Base-by-base conservation (phyloP, 2,888 invertebrate species). In the Augiades crinisus region DNA sequence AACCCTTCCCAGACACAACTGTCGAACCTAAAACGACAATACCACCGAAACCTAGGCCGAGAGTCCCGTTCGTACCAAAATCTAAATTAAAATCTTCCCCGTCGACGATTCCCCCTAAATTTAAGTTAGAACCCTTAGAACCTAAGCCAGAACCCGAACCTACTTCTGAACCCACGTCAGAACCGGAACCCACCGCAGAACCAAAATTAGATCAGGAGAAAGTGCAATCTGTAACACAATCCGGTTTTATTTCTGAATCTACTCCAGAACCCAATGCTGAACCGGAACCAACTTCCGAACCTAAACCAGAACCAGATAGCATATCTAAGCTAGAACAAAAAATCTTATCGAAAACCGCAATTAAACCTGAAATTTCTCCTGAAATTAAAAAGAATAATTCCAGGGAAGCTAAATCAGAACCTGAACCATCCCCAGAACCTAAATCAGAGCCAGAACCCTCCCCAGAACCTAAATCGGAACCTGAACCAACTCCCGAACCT, bases 131-230 rank as follows among this genome's bases (percentile, higher is more conserved):
- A n/a, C 17, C 47, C 8, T 14, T 22, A 27, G 7, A 27, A 58
- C 82, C 90, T 0, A 78, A 83, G 53, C 82, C 91, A 0, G 86
- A 90, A 67, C 82, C 89, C 0, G 77, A 79, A 60, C 81, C 91
- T 0, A 46, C 54, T 8, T 59, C 72, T 40, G 85, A 91, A 71
- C 83, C 91, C 2, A 81, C 80, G 60, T 70, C 81, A 6, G 69
- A 79, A 58, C 69, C 83, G 34, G 85, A 74, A 75, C 81, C 78
- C 13, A 78, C 67, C 70, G 61, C 71, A 78, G 81, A 81, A 52
- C 75, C 90, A 0, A 77, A 81, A 46, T 76, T 88, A 0, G 79
- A 86, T n/a, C 6, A 2, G 24, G 24, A 24, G n/a, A 24, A 24
- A 2, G n/a, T n/a, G 1, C n/a, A 24, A 24, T 70, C 84, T 5